These are phyloP conservation scores for Lamellibrachia satsuma DNA, from an alignment of 2,888 invertebrate species.

Conservation along the genomic window DNA sequence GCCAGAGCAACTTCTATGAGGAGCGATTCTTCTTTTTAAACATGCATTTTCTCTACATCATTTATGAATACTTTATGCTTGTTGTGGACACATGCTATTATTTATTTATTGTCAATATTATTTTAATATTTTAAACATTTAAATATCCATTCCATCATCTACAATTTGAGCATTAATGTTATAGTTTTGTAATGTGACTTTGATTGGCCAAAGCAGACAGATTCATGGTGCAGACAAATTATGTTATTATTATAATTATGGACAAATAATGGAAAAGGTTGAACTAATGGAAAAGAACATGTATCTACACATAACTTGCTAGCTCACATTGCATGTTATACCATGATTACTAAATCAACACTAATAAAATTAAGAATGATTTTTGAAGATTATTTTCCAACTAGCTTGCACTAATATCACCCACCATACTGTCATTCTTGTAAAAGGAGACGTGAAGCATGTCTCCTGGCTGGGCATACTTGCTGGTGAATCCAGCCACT, in stretches of 20 bases:
- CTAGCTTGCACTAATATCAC: not conserved
- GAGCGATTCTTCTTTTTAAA: too few relatives aligned
- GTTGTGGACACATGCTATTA: too few relatives aligned
- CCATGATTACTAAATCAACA: not conserved
- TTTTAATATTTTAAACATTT: too few relatives aligned
- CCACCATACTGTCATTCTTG: not conserved
- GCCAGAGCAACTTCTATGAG: too few relatives aligned
- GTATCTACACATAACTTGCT: not conserved
- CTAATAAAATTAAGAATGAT: not conserved
- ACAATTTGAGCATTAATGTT: too few relatives aligned
- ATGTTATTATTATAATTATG: not conserved
- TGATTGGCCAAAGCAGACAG: too few relatives aligned
- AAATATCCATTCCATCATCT: too few relatives aligned
- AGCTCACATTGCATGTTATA: not conserved
- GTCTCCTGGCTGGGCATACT: not conserved
- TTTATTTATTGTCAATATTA: too few relatives aligned
- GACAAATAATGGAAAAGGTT: not conserved
- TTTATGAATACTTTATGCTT: too few relatives aligned
- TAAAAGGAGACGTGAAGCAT: not conserved
- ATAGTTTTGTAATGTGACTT: too few relatives aligned
- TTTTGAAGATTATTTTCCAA: not conserved
- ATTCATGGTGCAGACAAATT: too few relatives aligned
- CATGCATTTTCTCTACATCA: too few relatives aligned
- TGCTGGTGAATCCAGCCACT: not conserved
- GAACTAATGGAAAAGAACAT: not conserved